These are phyloP conservation scores for Scaptomyza montana DNA, from an alignment of 1,140 invertebrate genomes.

Conservation along the genomic window DNA sequence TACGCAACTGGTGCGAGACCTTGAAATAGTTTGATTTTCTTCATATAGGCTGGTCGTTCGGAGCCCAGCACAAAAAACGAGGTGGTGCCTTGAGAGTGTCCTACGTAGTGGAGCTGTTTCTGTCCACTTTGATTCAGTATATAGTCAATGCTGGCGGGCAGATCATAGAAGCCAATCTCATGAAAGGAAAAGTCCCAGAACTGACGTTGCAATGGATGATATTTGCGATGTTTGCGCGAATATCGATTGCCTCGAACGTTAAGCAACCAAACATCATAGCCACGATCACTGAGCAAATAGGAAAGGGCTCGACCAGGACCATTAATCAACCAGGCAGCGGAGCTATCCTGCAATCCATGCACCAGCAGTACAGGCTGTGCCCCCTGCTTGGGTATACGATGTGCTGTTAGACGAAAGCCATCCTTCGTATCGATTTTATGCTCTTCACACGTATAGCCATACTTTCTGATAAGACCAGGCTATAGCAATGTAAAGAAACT, in stretches of 20 bases:
- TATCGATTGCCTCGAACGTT: conserved; percentile 89
- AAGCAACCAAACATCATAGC: conserved; percentile 90
- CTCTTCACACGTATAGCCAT: conserved; percentile 86
- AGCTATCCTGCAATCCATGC: conserved; percentile 87
- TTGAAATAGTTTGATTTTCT: conserved; percentile 86
- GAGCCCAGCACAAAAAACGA: conserved; percentile 86
- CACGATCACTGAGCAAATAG: conserved; percentile 87
- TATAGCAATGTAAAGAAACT: conserved; percentile 5
- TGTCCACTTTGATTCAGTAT: conserved; percentile 85
- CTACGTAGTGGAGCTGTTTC: conserved; percentile 83
- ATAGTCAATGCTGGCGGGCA: conserved; percentile 88
- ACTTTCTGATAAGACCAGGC: conserved; percentile 83
- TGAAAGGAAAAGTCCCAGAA: conserved; percentile 87
- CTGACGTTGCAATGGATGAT: conserved; percentile 80
- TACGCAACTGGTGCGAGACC: conserved; percentile 86
- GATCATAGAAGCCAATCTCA: conserved; percentile 88
- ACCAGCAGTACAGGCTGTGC: conserved; percentile 86
- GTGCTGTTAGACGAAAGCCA: conserved; percentile 85
- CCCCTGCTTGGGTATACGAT: conserved; percentile 76
- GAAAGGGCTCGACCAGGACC: conserved; percentile 83
- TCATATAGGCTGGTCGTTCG: conserved; percentile 88
- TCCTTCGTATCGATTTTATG: conserved; percentile 85
- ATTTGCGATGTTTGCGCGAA: conserved; percentile 85
- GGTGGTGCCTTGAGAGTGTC: conserved; percentile 86
- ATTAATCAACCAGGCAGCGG: conserved; percentile 85